Percentiles rank a stretch among this genome's conserved stretches.
Evolutionary conservation across 2,888 invertebrate species (phyloP).

Genomic region (Dicycla oo): DNA sequence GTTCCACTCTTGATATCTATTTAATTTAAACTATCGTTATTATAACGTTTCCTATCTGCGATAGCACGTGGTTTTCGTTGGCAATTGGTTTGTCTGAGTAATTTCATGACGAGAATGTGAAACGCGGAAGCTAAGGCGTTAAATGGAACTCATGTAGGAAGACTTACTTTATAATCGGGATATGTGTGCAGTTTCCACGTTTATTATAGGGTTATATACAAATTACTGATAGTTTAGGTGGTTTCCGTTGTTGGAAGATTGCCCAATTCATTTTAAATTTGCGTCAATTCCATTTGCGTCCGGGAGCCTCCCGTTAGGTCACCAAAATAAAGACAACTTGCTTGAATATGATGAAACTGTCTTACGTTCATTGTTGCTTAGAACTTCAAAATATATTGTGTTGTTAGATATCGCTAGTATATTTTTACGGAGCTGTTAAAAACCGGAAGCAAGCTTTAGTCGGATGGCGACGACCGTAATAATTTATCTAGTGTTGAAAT

Average conservation of each 20-base stretch:
- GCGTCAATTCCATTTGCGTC: constrained; percentile 82
- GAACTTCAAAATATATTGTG: constrained; percentile 12
- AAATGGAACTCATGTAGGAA: constrained; percentile 41
- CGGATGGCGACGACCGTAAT: constrained; percentile 17
- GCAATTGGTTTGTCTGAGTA: constrained; percentile 55
- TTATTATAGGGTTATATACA: constrained; percentile 29
- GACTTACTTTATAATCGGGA: constrained; percentile 50
- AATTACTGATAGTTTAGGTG: constrained; percentile 69
- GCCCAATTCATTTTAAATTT: constrained; percentile 81
- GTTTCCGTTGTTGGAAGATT: constrained; percentile 78
- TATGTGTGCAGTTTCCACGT: constrained; percentile 30
- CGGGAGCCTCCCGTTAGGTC: constrained; percentile 70
- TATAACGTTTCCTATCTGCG: constrained; percentile 49
- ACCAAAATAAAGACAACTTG: constrained; percentile 72
- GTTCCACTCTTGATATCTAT: constrained; percentile 40
- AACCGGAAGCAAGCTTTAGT: constrained; percentile 41
- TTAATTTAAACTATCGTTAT: constrained; percentile 40
- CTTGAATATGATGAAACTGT: constrained; percentile 42
- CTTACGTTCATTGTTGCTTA: constrained; percentile 23
- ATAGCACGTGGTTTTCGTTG: constrained; percentile 54
- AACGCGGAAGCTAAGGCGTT: constrained; percentile 52
- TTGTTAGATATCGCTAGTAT: constrained; percentile 5
- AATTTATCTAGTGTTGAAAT: constrained; percentile 31
- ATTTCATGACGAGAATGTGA: constrained; percentile 58
- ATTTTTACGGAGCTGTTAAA: constrained; percentile 20